Base-by-base conservation (phyloP, 2,888 invertebrate species). In the Penaeus monodon region DNA sequence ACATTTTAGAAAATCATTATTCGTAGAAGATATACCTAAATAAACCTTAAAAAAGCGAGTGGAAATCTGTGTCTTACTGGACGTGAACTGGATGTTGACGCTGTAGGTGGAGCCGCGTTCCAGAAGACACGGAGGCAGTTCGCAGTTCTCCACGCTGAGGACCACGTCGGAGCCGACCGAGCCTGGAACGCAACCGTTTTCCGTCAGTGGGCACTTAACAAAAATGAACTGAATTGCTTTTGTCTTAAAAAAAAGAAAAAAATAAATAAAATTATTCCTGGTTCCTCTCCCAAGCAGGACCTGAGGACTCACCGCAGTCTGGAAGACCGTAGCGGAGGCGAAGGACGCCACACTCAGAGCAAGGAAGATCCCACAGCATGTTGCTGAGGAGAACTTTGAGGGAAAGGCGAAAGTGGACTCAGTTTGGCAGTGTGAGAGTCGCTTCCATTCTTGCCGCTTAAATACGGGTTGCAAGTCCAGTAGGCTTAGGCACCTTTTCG, bases 281-380 rank as follows among this genome's bases (percentile, higher is more conserved):
- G 64, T 64, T 64, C 63, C 33, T 57, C 64, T 33, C n/a, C 63
- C 79, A 79, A 22, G 64, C 29, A 63, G 64, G 38, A 24, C 63
- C 79, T 57, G 33, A 79, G 64, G 33, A 63, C 86, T 79, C 38
- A 86, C 86, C 86, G 68, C 86, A 86, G 70, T 86, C 77, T 77
- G 81, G 77, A 77, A 86, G n/a, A 77, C 65, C 20, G 86, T 86
- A 24, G 81, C 86, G 65, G 66, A 66, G 38, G 38, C 63, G 7
- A 44, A 24, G 17, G 27, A 66, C 66, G 38, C 33, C 65, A 80
- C 12, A 33, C 66, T 66, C 80, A 57, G 57, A 76, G 76, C 38
- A 44, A 76, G 38, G 29, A 76, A 49, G 24, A 76, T 17, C 44
- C 74, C 44, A 76, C 76, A n/a, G 76, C 82, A 82, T 82, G 63